phyloP scores from a whole-genome alignment of 2,888 invertebrate genomes.

The Rhopalosiphum nymphaeae region DNA sequence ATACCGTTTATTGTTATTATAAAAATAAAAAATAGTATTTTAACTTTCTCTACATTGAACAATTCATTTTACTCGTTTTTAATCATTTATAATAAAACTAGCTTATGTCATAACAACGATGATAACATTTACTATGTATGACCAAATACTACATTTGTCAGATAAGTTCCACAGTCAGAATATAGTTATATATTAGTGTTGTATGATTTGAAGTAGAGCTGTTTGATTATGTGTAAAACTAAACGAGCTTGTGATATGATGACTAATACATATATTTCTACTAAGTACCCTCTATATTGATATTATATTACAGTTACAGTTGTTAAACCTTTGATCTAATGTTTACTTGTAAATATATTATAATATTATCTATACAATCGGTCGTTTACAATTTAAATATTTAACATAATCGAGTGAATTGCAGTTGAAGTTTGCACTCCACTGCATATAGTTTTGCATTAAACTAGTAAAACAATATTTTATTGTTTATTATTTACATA shows the following conservation, averaged over 20 bases:
- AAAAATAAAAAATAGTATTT: not conserved
- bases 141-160: not conserved
- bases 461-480: not conserved
- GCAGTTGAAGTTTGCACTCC: not conserved
- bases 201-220: not conserved
- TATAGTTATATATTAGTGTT: not conserved
- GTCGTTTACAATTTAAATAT: not conserved
- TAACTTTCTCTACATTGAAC: not conserved
- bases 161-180: not conserved
- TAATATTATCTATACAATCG: not conserved
- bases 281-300: not conserved
- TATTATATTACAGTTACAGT: not conserved
- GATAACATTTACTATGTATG: not conserved
- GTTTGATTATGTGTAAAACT: not conserved
- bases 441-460: not conserved
- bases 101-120: not conserved
- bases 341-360: not conserved
- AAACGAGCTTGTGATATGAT: not conserved
- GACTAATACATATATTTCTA: not conserved
- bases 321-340: not conserved
- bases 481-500: not conserved
- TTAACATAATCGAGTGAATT: not conserved
- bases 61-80: not conserved
- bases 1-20: not conserved
- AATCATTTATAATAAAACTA: not conserved